Conservation (phyloP, 2,113 vertebrate species). For the Psephotus haematonotus region DNA sequence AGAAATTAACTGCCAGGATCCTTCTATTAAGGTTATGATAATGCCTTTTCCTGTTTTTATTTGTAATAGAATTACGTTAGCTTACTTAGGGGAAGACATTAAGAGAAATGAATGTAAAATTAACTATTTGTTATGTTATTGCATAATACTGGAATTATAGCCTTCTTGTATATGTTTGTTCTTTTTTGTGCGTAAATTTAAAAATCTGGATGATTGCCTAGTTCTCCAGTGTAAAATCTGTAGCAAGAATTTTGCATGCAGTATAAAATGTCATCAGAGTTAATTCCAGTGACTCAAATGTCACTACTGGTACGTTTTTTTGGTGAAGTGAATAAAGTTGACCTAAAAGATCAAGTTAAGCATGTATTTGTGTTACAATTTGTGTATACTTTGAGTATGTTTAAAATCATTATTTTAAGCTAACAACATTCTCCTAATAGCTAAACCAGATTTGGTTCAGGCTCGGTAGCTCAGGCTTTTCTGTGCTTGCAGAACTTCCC, state of each 20-base stretch:
- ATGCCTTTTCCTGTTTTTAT: background rate
- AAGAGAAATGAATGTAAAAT: background rate
- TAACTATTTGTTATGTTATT: background rate
- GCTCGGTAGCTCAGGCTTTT: background rate
- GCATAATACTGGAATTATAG: background rate
- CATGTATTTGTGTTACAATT: background rate
- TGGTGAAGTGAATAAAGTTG: background rate
- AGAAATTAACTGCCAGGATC: conserved; percentile 88
- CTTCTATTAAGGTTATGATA: conserved; percentile 86
- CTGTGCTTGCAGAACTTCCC: background rate
- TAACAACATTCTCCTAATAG: background rate
- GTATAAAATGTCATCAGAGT: background rate
- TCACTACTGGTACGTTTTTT: background rate
- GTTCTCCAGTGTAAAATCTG: background rate
- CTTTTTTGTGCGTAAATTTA: background rate
- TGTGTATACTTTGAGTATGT: background rate
- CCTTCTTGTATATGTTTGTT: background rate
- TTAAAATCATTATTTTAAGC: background rate
- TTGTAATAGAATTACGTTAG: background rate
- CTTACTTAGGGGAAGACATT: background rate
- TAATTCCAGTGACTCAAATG: background rate
- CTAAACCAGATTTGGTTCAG: background rate
- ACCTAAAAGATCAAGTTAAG: background rate
- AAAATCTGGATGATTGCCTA: background rate
- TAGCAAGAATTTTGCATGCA: background rate